Evolutionary conservation across 2,888 invertebrate species (phyloP), one percentile per base, ranked within the genome.

Genomic region (Sphaeridia pumilis): DNA sequence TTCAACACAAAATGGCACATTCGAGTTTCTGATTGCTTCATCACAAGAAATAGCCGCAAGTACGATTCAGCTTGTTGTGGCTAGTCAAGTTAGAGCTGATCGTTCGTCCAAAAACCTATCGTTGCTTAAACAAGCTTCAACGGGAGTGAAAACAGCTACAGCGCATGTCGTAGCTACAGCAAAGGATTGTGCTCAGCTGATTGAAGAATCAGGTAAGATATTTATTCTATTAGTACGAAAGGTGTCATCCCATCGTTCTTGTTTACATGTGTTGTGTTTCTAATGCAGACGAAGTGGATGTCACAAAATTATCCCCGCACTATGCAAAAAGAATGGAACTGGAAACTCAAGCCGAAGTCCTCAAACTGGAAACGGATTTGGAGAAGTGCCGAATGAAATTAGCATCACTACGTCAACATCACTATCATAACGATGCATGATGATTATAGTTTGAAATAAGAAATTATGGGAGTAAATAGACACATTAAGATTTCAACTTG

Each of bases 51-150:
- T 94, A 55, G 88, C 90, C 51, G 95, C 89, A 57, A 89, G 85
- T 63, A 97, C 97, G 1, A 94, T 95, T 45, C 97, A 97, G 73
- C 76, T 99, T 54, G 97, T 97, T 48, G 93, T 97, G 0, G 92
- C 97, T 14, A 93, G 93, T 60, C 81, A 88, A 52, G 97, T 98
- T 5, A 92, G 97, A 72, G 94, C 98, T 0, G 84, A 87, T 66
- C 79, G 86, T 61, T 79, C 81, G 56, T 87, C 92, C 66, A 73
- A 74, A 61, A 84, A 86, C 67, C 76, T 98, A 58, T 72, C 78
- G n/a, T 81, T 83, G 35, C 76, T 98, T 56, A 84, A 87, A 1
- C 76, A 77, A 57, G 94, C 95, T 1, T 92, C 93, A 12, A 82
- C 85, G 58, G 78, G 79, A 56, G 97, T 98, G 1, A 88, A 93